Evolutionary conservation across 2,888 invertebrate species (phyloP).

Genomic region (Cantharis flavilabris): DNA sequence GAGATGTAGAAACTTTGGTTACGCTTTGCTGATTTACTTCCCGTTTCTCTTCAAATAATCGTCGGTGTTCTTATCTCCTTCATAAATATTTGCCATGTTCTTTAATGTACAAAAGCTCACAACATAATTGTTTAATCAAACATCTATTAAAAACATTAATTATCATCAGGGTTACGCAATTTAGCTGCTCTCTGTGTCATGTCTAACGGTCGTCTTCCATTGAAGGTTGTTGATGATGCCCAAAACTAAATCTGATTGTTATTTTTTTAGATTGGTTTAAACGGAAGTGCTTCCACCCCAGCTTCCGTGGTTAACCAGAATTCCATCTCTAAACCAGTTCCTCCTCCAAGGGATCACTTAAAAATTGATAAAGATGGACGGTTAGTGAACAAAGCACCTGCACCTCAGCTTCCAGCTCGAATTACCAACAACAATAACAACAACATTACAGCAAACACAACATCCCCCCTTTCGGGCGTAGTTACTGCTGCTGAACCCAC

Average conservation of each 20-base stretch:
- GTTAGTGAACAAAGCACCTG: conserved; percentile 67
- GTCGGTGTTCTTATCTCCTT: neutral
- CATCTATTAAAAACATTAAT: neutral
- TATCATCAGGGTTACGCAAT: neutral
- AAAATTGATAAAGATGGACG: conserved; percentile 65
- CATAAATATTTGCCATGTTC: conserved; percentile 1
- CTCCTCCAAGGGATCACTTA: conserved; percentile 69
- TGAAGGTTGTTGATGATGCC: neutral
- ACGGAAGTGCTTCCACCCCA: conserved; percentile 43
- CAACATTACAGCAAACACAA: conserved; percentile 36
- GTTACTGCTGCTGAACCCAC: conserved; percentile 68
- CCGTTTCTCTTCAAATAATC: conserved; percentile 7
- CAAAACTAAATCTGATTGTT: neutral
- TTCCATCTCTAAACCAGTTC: conserved; percentile 59
- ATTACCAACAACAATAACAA: conserved; percentile 60
- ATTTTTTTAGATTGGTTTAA: conserved; percentile 46
- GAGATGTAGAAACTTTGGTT: conserved; percentile 19
- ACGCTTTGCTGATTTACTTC: conserved; percentile 19
- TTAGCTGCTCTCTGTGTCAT: neutral
- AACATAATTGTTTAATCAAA: neutral
- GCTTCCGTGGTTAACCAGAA: conserved; percentile 55
- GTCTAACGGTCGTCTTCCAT: neutral
- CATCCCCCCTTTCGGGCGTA: conserved; percentile 52
- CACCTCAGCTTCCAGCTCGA: conserved; percentile 71
- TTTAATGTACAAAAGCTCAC: neutral